Percentiles rank a stretch among this genome's conserved stretches.
phyloP scores from a whole-genome alignment of 2,888 invertebrate species.

The Petrophora chlorosata region DNA sequence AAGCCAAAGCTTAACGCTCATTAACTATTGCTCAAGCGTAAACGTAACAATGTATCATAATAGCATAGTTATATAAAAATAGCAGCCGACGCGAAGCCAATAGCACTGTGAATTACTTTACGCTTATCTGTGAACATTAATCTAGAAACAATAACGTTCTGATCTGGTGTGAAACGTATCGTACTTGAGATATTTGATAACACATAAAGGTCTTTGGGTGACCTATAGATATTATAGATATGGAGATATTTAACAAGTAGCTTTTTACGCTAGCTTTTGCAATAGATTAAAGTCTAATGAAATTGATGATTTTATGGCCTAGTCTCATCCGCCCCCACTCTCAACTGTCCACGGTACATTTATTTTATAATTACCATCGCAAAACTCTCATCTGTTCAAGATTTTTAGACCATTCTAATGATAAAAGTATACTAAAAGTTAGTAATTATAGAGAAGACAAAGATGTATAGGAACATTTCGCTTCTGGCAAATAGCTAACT shows the following conservation, averaged over 20 bases:
- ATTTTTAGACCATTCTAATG: too few species aligned
- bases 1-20: neutral
- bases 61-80: conserved; percentile 21
- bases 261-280: too few species aligned
- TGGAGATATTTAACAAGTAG: neutral
- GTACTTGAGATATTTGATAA: conserved; percentile 24
- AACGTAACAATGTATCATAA: conserved; percentile 21
- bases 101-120: conserved; percentile 21
- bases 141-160: conserved; percentile 29
- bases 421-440: too few species aligned
- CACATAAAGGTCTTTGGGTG: conserved; percentile 12
- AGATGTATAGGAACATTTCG: too few species aligned
- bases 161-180: conserved; percentile 15
- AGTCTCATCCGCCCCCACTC: too few species aligned
- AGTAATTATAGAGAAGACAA: too few species aligned
- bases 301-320: too few species aligned
- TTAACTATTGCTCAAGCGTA: conserved; percentile 20
- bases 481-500: too few species aligned
- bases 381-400: too few species aligned
- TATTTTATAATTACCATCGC: too few species aligned
- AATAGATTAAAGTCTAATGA: too few species aligned
- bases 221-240: conserved; percentile 10
- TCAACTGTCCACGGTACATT: too few species aligned
- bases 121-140: conserved; percentile 30
- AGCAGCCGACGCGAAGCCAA: conserved; percentile 14